Evolutionary conservation across 2,113 vertebrate genomes (phyloP).

Genomic region (Ciconia boyciana): DNA sequence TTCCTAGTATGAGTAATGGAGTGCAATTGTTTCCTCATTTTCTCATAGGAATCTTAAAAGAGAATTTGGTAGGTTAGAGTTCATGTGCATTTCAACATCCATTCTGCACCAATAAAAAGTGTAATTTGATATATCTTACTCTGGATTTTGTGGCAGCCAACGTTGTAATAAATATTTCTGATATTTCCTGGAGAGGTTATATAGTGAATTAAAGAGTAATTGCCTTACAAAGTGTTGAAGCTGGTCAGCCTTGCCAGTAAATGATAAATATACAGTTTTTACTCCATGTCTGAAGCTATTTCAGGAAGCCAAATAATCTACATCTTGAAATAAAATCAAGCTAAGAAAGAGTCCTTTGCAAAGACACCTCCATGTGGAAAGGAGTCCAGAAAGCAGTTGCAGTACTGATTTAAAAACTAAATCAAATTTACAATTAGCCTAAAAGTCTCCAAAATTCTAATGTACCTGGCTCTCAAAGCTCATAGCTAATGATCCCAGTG

Average conservation of each 20-base stretch:
- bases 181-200: background rate
- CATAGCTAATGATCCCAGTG: background rate
- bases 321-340: background rate
- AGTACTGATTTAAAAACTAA: background rate
- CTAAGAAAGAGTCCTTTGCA: background rate
- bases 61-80: background rate
- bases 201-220: background rate
- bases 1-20: background rate
- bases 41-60: background rate
- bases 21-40: background rate
- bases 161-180: background rate
- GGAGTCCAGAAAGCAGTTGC: background rate
- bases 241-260: background rate
- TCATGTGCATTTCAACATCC: background rate
- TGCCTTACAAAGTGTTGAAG: background rate
- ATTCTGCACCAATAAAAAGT: background rate
- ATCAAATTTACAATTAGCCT: background rate
- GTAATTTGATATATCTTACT: background rate
- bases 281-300: background rate
- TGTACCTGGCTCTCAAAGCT: background rate
- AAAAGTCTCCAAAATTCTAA: background rate
- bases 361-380: background rate
- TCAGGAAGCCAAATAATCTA: background rate
- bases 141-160: background rate
- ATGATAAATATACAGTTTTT: background rate